Base-by-base conservation (phyloP, 2,888 invertebrate species). In the Congeria kusceri region DNA sequence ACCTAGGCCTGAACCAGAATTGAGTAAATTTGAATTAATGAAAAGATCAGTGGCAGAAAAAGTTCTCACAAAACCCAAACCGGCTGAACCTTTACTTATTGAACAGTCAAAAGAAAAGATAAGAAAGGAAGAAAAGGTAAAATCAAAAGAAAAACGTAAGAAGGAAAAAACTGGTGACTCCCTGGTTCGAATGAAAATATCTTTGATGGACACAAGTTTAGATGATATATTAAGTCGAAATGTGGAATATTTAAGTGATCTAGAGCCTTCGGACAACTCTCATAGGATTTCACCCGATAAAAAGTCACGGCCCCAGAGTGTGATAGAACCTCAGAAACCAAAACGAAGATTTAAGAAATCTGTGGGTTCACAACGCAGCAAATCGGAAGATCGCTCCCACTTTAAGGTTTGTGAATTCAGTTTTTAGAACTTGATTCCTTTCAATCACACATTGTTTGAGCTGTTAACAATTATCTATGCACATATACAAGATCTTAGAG, bases 181-280 rank as follows among this genome's bases (percentile, higher is more conserved):
- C 27, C 15, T 46, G 25, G 27, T 18, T 27, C 46, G 44, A 18
- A 39, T 63, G 44, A 57, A 59, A 62, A 82, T 53, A 47, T 39
- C 65, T 13, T 39, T 83, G 7, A 66, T 77, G 62, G 83, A 83
- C 32, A 70, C 83, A 46, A 83, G 72, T 67, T 53, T 83, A 5
- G 83, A 83, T 72, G 83, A 83, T 67, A 83, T 83, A 47, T 64
- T 83, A 27, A 65, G 77, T 53, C 72, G 73, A 47, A 83, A 83
- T 76, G 73, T 78, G 44, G 83, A 83, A 32, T 83, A 80, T 64
- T 56, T 83, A 44, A 78, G 78, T 70, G 83, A 83, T 29, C 15
- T 77, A 27, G 80, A 80, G 25, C 56, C 76, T 13, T 63, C 67
- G n/a, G 69, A 80, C 7, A 68, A 71, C 28, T 39, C 58, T 4